Conservation (phyloP, 1,140 invertebrate species). For the Bombyx mandarina region DNA sequence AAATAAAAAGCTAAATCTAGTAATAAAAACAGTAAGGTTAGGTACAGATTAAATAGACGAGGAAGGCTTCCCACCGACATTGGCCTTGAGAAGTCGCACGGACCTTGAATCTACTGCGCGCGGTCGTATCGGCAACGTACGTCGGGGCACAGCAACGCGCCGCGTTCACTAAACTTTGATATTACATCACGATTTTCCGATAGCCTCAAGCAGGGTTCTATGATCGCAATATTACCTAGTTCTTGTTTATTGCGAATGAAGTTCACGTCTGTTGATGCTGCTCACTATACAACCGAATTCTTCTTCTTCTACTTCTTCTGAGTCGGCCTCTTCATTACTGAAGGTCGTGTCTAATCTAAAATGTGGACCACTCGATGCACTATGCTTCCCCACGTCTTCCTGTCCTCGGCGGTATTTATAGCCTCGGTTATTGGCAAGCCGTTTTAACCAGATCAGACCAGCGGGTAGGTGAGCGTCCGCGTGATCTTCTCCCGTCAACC, state of each 20-base stretch:
- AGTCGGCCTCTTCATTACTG: too few species aligned
- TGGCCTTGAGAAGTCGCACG: constrained; percentile 42
- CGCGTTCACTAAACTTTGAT: constrained; percentile 62
- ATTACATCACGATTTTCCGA: constrained; percentile 58
- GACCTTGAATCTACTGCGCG: constrained; percentile 44
- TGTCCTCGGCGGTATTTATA: too few species aligned
- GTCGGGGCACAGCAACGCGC: constrained; percentile 25
- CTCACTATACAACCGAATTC: neutral
- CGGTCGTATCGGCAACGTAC: constrained; percentile 24
- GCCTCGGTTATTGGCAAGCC: too few species aligned
- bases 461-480: too few species aligned
- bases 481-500: too few species aligned
- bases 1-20: too few species aligned
- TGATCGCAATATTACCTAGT: constrained; percentile 35
- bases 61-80: constrained; percentile 22
- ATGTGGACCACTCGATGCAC: too few species aligned
- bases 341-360: too few species aligned
- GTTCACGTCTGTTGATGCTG: neutral
- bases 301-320: too few species aligned
- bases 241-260: constrained; percentile 9
- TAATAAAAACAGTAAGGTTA: too few species aligned
- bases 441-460: too few species aligned
- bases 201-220: constrained; percentile 41
- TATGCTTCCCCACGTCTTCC: too few species aligned
- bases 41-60: constrained; percentile 6